phyloP scores from a whole-genome alignment of 2,888 invertebrate genomes.

The Calameuta idolon region DNA sequence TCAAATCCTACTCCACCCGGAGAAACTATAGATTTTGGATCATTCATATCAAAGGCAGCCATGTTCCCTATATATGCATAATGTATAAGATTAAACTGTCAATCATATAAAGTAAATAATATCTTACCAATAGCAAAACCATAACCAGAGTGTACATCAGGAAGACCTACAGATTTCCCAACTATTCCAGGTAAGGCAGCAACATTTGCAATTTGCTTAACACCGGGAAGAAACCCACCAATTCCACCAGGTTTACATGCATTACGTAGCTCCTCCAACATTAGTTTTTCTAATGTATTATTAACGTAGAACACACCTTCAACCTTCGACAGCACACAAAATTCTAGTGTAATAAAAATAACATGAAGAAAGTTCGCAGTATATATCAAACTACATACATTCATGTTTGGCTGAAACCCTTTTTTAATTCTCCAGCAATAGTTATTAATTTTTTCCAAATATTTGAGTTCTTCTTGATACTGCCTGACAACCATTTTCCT shows the following conservation, averaged over 20 bases:
- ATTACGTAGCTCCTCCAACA: constrained; percentile 96
- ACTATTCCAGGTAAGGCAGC: constrained; percentile 98
- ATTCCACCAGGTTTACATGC: constrained; percentile 89
- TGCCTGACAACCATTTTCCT: constrained; percentile 85
- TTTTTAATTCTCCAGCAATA: constrained; percentile 95
- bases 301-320: constrained; percentile 99
- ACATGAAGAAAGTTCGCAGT: neutral
- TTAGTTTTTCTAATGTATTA: constrained; percentile 87
- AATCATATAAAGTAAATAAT: neutral
- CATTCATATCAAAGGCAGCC: constrained; percentile 97
- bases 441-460: constrained; percentile 87
- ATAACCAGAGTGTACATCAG: constrained; percentile 98
- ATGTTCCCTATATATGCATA: constrained; percentile 81
- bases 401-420: constrained; percentile 99
- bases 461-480: constrained; percentile 94
- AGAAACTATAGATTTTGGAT: constrained; percentile 93
- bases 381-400: constrained; percentile 68
- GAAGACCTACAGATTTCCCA: constrained; percentile 91
- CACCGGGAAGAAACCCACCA: constrained; percentile 97
- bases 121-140: constrained; percentile 95
- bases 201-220: constrained; percentile 99
- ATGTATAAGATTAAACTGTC: neutral
- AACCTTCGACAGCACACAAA: constrained; percentile 70
- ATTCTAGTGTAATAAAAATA: neutral
- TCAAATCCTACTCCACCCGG: constrained; percentile 99